Conservation (phyloP, 2,888 invertebrate genomes). For the Cyaniris semiargus region DNA sequence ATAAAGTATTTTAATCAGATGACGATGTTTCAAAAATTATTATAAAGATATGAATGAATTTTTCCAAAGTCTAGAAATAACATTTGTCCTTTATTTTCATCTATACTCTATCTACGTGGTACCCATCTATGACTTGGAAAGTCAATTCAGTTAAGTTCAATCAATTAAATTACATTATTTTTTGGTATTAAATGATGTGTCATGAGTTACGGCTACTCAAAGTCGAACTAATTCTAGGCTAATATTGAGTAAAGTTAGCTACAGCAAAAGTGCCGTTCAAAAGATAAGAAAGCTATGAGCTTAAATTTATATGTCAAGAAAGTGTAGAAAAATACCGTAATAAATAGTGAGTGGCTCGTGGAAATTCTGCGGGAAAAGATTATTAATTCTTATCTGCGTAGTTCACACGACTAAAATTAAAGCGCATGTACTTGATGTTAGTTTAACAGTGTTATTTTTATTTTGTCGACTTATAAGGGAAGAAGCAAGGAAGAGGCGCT, state of each 20-base stretch:
- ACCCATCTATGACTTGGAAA: no score
- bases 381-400: constrained; percentile 14
- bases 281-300: constrained; percentile 9
- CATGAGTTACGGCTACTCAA: no score
- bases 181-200: no score
- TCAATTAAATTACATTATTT: no score
- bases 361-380: constrained; percentile 3
- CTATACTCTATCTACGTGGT: no score
- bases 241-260: background rate
- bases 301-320: constrained; percentile 3
- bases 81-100: no score
- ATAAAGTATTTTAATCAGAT: background rate
- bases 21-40: background rate
- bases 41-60: no score
- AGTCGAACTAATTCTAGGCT: background rate
- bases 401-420: constrained; percentile 14
- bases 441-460: background rate
- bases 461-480: background rate
- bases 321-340: constrained; percentile 6
- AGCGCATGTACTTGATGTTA: background rate
- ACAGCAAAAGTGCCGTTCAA: background rate
- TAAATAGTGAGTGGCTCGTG: constrained; percentile 11
- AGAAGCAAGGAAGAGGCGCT: background rate
- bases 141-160: no score
- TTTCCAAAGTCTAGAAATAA: no score